Conservation (phyloP, 2,113 vertebrate genomes). For the Oxyura jamaicensis region DNA sequence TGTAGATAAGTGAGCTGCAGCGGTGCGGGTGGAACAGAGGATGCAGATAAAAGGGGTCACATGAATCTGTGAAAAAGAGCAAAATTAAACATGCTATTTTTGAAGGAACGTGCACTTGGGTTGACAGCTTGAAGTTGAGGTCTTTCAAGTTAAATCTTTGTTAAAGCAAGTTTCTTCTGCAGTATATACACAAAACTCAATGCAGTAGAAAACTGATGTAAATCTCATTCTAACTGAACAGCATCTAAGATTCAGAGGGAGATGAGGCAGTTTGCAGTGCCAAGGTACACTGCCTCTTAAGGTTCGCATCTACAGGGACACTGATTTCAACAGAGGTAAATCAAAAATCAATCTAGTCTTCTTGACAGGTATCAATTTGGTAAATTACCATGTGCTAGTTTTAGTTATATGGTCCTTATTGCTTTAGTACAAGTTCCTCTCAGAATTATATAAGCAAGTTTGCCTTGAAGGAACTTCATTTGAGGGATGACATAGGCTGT, state of each 20-base stretch:
- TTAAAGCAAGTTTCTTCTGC: slow-evolving; percentile 8
- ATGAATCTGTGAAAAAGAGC: background rate
- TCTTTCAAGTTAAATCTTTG: slow-evolving; percentile 4
- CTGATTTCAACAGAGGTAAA: background rate
- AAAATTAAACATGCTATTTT: background rate
- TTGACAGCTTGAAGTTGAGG: slow-evolving; percentile 3
- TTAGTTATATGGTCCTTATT: background rate
- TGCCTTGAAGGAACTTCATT: background rate
- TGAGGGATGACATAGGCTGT: background rate
- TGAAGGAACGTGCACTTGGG: background rate
- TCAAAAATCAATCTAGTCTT: background rate
- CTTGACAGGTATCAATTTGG: background rate
- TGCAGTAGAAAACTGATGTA: background rate
- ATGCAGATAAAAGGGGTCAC: slow-evolving; percentile 2
- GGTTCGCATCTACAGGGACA: background rate
- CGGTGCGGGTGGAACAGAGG: background rate
- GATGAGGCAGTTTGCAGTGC: background rate
- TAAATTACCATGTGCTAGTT: background rate
- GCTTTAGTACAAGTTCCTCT: background rate
- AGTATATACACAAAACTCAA: background rate
- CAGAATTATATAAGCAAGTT: background rate
- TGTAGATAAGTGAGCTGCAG: background rate
- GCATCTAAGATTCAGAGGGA: background rate
- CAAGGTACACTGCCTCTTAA: background rate
- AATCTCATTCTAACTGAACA: background rate